These are phyloP conservation scores for Bagarius yarrelli DNA, from an alignment of 2,113 vertebrate genomes.

Conservation along the genomic window DNA sequence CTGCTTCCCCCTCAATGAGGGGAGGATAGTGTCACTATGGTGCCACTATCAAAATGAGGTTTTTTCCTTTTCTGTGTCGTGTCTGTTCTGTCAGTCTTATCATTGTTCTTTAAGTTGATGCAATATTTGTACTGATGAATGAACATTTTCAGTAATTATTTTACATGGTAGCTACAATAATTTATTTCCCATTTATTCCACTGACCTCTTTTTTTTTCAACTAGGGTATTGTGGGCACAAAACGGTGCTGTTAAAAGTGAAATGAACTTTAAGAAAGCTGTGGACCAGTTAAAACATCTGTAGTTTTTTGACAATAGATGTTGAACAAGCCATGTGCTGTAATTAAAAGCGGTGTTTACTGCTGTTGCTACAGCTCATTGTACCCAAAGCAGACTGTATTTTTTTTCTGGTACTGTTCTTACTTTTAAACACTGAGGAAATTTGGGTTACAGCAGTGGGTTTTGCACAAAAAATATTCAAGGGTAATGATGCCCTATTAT, in stretches of 20 bases:
- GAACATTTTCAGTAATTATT: not conserved
- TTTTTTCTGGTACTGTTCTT: too few relatives aligned
- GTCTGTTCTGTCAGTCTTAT: not conserved
- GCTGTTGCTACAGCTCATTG: not conserved
- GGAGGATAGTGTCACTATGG: slow-evolving; percentile 47
- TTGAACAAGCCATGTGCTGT: not conserved
- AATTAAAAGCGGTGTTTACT: not conserved
- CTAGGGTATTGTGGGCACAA: not conserved
- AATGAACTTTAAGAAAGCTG: too few relatives aligned
- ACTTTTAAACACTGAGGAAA: not conserved
- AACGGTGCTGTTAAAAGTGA: too few relatives aligned
- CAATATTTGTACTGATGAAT: not conserved
- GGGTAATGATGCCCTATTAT: not conserved
- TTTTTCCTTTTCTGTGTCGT: not conserved
- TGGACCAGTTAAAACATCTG: not conserved
- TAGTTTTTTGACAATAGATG: not conserved
- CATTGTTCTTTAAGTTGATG: not conserved
- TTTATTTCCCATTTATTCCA: not conserved
- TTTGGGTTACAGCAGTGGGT: not conserved
- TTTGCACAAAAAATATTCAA: not conserved
- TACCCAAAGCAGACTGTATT: not conserved
- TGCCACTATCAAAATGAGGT: slow-evolving; percentile 25
- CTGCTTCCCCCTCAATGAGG: slow-evolving; percentile 70
- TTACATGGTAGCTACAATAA: slow-evolving; percentile 6
- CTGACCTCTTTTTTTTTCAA: not conserved